phyloP scores from a whole-genome alignment of 1,140 invertebrate species.

The Dendrolimus kikuchii region DNA sequence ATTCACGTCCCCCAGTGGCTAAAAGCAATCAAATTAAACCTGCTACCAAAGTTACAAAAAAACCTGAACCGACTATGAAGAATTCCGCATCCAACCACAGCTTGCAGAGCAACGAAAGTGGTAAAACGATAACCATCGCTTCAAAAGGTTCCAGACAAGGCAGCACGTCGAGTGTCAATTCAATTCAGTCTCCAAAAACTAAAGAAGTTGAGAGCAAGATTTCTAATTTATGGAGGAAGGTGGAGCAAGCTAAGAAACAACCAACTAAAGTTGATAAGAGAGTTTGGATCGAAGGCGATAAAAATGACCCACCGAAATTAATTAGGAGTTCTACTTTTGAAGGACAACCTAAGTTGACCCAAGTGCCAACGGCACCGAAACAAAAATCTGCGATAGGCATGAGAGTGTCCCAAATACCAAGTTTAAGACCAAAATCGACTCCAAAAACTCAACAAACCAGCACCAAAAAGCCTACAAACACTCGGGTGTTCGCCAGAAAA shows the following conservation, averaged over 20 bases:
- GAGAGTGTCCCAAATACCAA: slow-evolving; percentile 56
- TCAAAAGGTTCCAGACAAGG: slow-evolving; percentile 66
- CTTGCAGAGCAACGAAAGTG: slow-evolving; percentile 70
- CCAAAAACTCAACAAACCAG: slow-evolving; percentile 18
- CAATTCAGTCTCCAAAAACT: slow-evolving; percentile 65
- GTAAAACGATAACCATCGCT: slow-evolving; percentile 59
- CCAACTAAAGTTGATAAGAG: slow-evolving; percentile 75
- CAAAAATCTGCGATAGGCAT: slow-evolving; percentile 67
- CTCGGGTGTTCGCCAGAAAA: slow-evolving; percentile 38
- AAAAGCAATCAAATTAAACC: slow-evolving; percentile 42
- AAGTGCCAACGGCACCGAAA: slow-evolving; percentile 45
- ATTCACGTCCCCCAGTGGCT: slow-evolving; percentile 26
- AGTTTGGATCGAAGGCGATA: slow-evolving; percentile 74
- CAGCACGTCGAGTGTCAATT: slow-evolving; percentile 77
- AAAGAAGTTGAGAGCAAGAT: slow-evolving; percentile 89
- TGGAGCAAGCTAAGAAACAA: slow-evolving; percentile 81
- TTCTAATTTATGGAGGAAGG: slow-evolving; percentile 89
- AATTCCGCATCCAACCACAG: slow-evolving; percentile 72
- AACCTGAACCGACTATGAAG: slow-evolving; percentile 52
- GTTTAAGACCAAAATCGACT: slow-evolving; percentile 35
- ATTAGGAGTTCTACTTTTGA: slow-evolving; percentile 83
- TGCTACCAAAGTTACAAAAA: slow-evolving; percentile 28
- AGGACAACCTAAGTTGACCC: slow-evolving; percentile 68
- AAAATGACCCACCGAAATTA: slow-evolving; percentile 64
- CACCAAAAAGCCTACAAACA: slow-evolving; percentile 31